Evolutionary conservation across 1,140 invertebrate genomes (phyloP), one percentile per base, ranked within the genome.

Genomic region (Bombus huntii): DNA sequence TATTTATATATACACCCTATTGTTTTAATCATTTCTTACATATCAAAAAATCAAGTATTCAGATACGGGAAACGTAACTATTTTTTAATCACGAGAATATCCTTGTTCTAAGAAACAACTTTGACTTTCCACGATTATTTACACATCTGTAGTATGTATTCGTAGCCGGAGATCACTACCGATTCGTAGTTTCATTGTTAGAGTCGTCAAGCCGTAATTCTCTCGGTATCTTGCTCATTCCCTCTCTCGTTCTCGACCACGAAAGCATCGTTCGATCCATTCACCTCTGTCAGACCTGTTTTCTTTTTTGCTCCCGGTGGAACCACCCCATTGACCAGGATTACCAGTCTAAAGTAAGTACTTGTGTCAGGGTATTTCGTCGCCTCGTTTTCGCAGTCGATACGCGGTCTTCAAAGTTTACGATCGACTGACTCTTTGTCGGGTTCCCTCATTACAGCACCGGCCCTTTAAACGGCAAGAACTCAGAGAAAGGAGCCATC

Each of bases 301-400:
- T 85, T 13, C 59, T 78, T 86, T 89, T 86, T 78, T 74, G 62
- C 71, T 62, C 57, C 42, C 62, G 70, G 44, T 53, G 81, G 85
- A 87, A 85, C 85, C 86, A 81, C 66, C 86, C 87, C 83, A 87
- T 89, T 81, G 87, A 62, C 79, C 76, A 77, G 82, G 86, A 89
- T 90, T 89, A 90, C 90, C 57, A 72, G 47, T 76, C 84, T 86
- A 87, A 53, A 53, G 47, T 22, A 53, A 91, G 88, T 89, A 91
- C 74, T 88, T 75, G 47, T 53, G 68, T 78, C 12, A 47, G 66
- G 82, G 81, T 85, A 88, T 88, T 88, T 84, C 62, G 77, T 42
- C 84, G 68, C 66, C 70, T 25, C 81, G 73, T 76, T 85, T 80
- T 79, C 84, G 42, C 18, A 71, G 68, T 28, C 62, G 74, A 82